These are phyloP conservation scores for Volucella bombylans DNA, from an alignment of 2,888 invertebrate species.

Conservation along the genomic window DNA sequence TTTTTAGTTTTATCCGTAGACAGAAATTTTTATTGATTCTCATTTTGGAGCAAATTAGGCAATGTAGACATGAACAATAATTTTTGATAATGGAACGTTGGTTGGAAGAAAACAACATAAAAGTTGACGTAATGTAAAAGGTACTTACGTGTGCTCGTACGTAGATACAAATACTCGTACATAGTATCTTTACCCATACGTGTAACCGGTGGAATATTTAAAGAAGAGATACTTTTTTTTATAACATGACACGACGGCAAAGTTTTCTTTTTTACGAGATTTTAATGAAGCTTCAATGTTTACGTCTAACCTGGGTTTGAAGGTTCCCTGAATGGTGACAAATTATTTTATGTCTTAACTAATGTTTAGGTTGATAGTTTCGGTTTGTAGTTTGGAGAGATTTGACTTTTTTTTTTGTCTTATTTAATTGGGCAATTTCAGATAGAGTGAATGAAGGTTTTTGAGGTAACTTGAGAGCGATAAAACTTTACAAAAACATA, in stretches of 20 bases:
- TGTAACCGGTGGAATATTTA: background rate
- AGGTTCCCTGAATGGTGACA: conserved; percentile 8
- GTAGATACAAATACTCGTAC: too few relatives aligned
- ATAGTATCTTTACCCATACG: background rate
- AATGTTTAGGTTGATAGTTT: too few relatives aligned
- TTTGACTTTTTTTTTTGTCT: too few relatives aligned
- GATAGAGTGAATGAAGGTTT: too few relatives aligned
- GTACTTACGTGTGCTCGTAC: too few relatives aligned
- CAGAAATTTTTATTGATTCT: conserved; percentile 57
- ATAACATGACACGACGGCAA: conserved; percentile 30
- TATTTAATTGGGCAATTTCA: too few relatives aligned
- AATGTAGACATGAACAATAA: conserved; percentile 40
- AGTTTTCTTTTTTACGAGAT: conserved; percentile 56
- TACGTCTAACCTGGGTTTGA: conserved; percentile 7
- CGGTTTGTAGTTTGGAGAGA: too few relatives aligned
- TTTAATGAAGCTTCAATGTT: conserved; percentile 51
- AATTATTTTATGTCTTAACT: too few relatives aligned
- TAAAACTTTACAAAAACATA: too few relatives aligned
- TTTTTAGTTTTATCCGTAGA: conserved; percentile 6
- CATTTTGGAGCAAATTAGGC: conserved; percentile 55
- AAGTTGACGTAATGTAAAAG: conserved; percentile 39
- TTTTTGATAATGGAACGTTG: conserved; percentile 9
- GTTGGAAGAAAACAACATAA: conserved; percentile 27
- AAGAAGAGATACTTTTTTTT: background rate
- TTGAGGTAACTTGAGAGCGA: too few relatives aligned